Percentiles rank a stretch among this genome's conserved stretches.
Conservation (phyloP, 2,113 vertebrate genomes). For the Lagopus leucura region DNA sequence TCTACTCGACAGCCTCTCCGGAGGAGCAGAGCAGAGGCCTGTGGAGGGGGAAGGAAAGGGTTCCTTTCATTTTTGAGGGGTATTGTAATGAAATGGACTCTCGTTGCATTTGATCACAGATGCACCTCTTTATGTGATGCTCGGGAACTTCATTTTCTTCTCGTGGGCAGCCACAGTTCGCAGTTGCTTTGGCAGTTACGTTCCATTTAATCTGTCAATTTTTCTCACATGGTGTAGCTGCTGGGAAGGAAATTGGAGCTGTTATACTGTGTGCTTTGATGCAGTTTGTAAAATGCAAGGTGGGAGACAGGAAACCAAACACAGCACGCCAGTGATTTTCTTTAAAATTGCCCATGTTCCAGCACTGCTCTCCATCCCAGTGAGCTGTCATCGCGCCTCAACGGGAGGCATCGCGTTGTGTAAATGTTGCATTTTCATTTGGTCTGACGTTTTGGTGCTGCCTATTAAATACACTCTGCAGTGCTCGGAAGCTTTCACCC, state of each 20-base stretch:
- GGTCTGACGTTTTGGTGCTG: neutral
- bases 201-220: conserved; percentile 78
- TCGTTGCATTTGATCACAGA: conserved; percentile 15
- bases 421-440: neutral
- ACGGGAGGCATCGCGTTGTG: neutral
- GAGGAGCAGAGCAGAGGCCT: neutral
- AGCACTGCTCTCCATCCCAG: neutral
- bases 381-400: conserved; percentile 6
- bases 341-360: conserved; percentile 62
- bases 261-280: conserved; percentile 73
- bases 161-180: conserved; percentile 56
- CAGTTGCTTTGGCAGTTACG: conserved; percentile 58
- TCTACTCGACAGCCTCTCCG: neutral
- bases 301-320: conserved; percentile 70
- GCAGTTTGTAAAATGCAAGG: conserved; percentile 73
- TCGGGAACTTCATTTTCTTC: conserved; percentile 14
- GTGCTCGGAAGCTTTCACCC: neutral
- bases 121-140: neutral
- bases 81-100: neutral
- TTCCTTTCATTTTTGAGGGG: neutral
- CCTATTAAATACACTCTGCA: neutral
- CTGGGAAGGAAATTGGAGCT: conserved; percentile 77
- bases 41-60: neutral
- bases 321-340: conserved; percentile 74
- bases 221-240: conserved; percentile 67